Conservation (phyloP, 2,888 invertebrate genomes). For the Macrosoma leucophasiata region DNA sequence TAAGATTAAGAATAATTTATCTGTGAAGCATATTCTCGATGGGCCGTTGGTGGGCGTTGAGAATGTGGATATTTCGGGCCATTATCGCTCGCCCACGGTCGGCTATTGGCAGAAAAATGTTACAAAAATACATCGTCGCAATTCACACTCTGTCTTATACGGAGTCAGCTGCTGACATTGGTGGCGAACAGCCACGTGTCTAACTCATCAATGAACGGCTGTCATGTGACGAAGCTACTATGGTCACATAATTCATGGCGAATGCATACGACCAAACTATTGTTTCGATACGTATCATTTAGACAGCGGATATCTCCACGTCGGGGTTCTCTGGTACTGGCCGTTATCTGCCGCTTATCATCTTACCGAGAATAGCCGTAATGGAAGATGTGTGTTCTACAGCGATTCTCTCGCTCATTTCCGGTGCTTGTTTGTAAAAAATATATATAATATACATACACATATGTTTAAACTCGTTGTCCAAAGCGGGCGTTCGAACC, state of each 20-base stretch:
- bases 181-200: slow-evolving; percentile 22
- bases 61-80: slow-evolving; percentile 63
- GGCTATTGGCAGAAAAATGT: slow-evolving; percentile 64
- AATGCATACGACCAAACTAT: not conserved
- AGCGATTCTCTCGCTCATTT: slow-evolving; percentile 62
- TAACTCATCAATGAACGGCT: slow-evolving; percentile 14
- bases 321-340: slow-evolving; percentile 13
- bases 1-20: slow-evolving; percentile 46
- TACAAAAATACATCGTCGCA: slow-evolving; percentile 60
- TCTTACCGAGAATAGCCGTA: slow-evolving; percentile 58
- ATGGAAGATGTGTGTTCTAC: slow-evolving; percentile 71
- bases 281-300: slow-evolving; percentile 3
- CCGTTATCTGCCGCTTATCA: slow-evolving; percentile 59
- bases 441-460: slow-evolving; percentile 35
- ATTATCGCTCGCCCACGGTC: slow-evolving; percentile 63
- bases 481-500: slow-evolving; percentile 54
- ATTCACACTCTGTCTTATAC: slow-evolving; percentile 41
- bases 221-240: slow-evolving; percentile 7
- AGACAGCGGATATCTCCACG: slow-evolving; percentile 31
- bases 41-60: slow-evolving; percentile 52
- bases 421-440: slow-evolving; percentile 73
- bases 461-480: slow-evolving; percentile 53
- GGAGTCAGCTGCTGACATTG: slow-evolving; percentile 51
- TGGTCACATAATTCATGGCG: slow-evolving; percentile 6
- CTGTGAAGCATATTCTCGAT: slow-evolving; percentile 53